A percentile compares a stretch with the other conserved stretches of the same genome.
These are phyloP conservation scores for Microtus ochrogaster DNA, from an alignment of 2,113 vertebrate genomes.

Conservation along the genomic window DNA sequence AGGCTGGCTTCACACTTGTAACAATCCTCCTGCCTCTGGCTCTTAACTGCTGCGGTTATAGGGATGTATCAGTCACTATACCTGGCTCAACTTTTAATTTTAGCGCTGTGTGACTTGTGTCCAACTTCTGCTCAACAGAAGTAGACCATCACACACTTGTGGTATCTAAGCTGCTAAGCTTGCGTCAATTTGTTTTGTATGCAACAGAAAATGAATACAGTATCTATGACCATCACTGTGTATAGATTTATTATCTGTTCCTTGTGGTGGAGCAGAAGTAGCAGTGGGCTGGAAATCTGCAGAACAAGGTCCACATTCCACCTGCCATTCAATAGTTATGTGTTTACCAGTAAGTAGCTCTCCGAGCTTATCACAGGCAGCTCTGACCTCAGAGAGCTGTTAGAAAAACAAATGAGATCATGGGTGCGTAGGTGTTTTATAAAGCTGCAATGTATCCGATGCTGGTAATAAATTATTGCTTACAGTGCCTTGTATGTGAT, in stretches of 20 bases:
- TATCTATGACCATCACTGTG: background rate
- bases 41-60: background rate
- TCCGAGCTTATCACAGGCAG: background rate
- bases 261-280: background rate
- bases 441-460: conserved; percentile 34
- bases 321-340: conserved; percentile 2
- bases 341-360: conserved; percentile 16
- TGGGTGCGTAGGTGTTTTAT: background rate
- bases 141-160: background rate
- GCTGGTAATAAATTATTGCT: conserved; percentile 55
- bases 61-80: background rate
- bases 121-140: background rate
- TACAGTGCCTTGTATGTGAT: conserved; percentile 33
- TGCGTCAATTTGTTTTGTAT: conserved; percentile 24
- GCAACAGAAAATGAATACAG: conserved; percentile 26
- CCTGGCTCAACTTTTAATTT: background rate
- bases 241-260: conserved; percentile 29
- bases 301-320: background rate
- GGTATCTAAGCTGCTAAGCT: background rate
- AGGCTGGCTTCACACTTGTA: background rate
- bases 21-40: background rate
- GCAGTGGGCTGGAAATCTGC: background rate
- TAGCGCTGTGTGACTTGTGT: background rate
- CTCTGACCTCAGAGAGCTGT: background rate
- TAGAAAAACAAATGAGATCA: conserved; percentile 46